phyloP scores from a whole-genome alignment of 2,888 invertebrate species.

The Hyposoter didymator region DNA sequence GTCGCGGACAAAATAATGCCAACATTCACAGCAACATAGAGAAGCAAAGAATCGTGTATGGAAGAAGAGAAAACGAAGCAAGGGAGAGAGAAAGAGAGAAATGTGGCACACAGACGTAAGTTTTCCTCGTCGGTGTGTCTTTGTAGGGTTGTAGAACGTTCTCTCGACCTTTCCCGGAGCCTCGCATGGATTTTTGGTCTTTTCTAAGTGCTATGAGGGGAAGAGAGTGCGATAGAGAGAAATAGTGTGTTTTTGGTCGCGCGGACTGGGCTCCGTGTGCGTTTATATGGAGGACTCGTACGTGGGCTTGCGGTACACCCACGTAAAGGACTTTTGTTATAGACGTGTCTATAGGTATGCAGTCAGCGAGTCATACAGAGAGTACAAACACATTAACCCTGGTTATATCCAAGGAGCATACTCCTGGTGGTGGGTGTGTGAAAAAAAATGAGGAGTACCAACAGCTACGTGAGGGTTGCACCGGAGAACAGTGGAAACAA shows the following conservation, averaged over 20 bases:
- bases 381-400: slow-evolving; percentile 46
- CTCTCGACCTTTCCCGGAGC: slow-evolving; percentile 50
- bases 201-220: slow-evolving; percentile 30
- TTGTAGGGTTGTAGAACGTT: slow-evolving; percentile 55
- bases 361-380: slow-evolving; percentile 29
- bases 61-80: slow-evolving; percentile 74
- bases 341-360: slow-evolving; percentile 6
- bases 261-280: slow-evolving; percentile 44
- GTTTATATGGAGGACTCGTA: slow-evolving; percentile 59
- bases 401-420: slow-evolving; percentile 59
- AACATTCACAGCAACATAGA: slow-evolving; percentile 74
- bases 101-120: slow-evolving; percentile 55
- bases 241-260: slow-evolving; percentile 41
- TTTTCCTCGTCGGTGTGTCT: slow-evolving; percentile 51
- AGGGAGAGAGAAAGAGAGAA: too few relatives aligned
- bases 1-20: slow-evolving; percentile 80
- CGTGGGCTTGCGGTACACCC: slow-evolving; percentile 52
- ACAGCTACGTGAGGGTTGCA: slow-evolving; percentile 77
- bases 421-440: slow-evolving; percentile 69
- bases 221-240: neutral
- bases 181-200: slow-evolving; percentile 42
- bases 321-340: slow-evolving; percentile 52
- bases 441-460: slow-evolving; percentile 78
- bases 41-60: slow-evolving; percentile 10
- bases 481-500: slow-evolving; percentile 80